These are phyloP conservation scores for Cotesia congregata DNA, from an alignment of 2,888 invertebrate species.

Conservation along the genomic window DNA sequence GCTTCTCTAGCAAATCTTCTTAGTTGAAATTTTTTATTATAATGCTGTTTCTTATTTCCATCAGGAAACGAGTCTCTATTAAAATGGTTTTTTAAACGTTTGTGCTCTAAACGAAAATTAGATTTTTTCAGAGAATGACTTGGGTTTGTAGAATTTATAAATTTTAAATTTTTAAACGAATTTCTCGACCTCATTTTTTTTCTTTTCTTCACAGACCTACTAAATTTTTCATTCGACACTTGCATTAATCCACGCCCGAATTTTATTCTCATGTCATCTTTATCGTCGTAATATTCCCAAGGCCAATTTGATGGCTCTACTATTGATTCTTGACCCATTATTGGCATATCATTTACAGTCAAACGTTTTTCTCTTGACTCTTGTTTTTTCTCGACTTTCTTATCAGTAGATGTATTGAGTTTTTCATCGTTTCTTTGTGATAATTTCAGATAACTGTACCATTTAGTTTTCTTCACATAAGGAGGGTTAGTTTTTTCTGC, in stretches of 20 bases:
- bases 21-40: constrained; percentile 30
- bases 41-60: background rate
- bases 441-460: background rate
- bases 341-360: constrained; percentile 17
- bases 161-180: background rate
- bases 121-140: constrained; percentile 8
- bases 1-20: constrained; percentile 36
- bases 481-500: background rate
- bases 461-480: background rate
- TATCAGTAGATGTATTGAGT: background rate
- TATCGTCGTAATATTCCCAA: constrained; percentile 49
- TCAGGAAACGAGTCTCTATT: background rate
- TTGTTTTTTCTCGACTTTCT: background rate
- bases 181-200: background rate
- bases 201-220: constrained; percentile 2
- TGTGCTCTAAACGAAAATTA: constrained; percentile 8
- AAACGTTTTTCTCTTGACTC: constrained; percentile 15
- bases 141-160: background rate
- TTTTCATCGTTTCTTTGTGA: background rate
- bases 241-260: constrained; percentile 50
- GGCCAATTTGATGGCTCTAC: constrained; percentile 54
- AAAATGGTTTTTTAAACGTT: constrained; percentile 22
- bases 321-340: constrained; percentile 52
- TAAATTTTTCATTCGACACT: constrained; percentile 14
- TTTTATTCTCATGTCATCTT: constrained; percentile 48